Evolutionary conservation across 2,888 invertebrate species (phyloP), one percentile per base, ranked within the genome.

Genomic region (Dynastes maya): DNA sequence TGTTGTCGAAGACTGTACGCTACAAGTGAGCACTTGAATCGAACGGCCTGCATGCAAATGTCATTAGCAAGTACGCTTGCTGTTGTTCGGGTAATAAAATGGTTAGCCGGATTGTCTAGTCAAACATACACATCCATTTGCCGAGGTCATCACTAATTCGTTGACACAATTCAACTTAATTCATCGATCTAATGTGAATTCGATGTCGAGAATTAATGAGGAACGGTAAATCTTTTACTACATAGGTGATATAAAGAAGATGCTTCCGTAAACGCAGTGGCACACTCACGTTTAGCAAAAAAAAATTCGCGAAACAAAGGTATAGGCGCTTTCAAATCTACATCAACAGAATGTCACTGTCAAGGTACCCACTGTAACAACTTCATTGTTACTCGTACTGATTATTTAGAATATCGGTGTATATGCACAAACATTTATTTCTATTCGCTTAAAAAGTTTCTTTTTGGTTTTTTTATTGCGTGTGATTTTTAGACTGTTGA

Each of bases 111-210:
- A 51, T 51, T 51, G 49, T 22, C 51, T 68, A 29, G 29, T 22
- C 68, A 51, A 68, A 49, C 27, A 68, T 40, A 51, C 68, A 68
- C 51, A 40, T 67, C 40, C 40, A 40, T 45, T 67, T 9, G n/a
- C 40, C 40, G n/a, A 67, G 45, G 45, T 22, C 65, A 67, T 67
- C 45, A 16, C 45, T 45, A 68, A 49, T 27, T 51, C 22, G 51
- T 51, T 68, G 27, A 51, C 51, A 68, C 55, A 22, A 22, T 22
- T 58, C 55, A 58, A 22, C 55, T 16, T 58, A 58, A 22, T 58
- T 22, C 55, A 58, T 58, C 55, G 55, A 22, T 58, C 22, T 58
- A 58, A 58, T 58, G 55, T 58, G 22, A 58, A 58, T 58, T 58
- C 55, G 22, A 22, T 58, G 55, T 58, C 22, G 16, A 58, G 55